Evolutionary conservation across 2,113 vertebrate species (phyloP).

Genomic region (Bos taurus): DNA sequence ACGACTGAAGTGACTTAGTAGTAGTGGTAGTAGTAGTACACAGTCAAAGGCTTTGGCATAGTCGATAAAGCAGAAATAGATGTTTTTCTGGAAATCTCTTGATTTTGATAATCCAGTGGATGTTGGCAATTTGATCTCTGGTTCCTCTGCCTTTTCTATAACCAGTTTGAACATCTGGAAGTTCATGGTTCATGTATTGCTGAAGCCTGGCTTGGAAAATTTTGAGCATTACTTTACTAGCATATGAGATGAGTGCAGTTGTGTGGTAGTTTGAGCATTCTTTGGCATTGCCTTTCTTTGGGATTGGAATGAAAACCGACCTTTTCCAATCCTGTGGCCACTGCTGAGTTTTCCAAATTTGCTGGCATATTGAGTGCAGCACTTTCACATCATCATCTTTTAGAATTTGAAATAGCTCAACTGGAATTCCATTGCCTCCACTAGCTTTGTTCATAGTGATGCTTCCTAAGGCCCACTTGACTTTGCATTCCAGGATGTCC

Average conservation of each 20-base stretch:
- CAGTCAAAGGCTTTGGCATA: background rate
- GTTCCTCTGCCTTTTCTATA: background rate
- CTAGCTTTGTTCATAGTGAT: background rate
- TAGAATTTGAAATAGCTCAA: background rate
- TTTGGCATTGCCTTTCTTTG: background rate
- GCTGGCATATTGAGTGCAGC: background rate
- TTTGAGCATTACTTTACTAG: background rate
- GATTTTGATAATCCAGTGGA: rapidly evolving
- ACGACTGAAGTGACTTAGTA: no score
- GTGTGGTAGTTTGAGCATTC: background rate
- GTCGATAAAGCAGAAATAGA: background rate
- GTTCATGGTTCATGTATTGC: rapidly evolving
- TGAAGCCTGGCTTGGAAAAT: background rate
- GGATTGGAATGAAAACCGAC: background rate
- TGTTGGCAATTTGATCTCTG: background rate
- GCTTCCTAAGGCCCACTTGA: background rate
- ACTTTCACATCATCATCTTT: background rate
- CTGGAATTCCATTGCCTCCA: background rate
- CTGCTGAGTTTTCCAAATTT: background rate
- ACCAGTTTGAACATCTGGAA: background rate
- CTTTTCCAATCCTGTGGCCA: background rate
- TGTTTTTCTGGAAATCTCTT: background rate
- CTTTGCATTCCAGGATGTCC: background rate
- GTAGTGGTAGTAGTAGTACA: background rate
- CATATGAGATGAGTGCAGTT: background rate